These are phyloP conservation scores for Acrocephalus arundinaceus DNA, from an alignment of 2,113 vertebrate species.

Conservation along the genomic window DNA sequence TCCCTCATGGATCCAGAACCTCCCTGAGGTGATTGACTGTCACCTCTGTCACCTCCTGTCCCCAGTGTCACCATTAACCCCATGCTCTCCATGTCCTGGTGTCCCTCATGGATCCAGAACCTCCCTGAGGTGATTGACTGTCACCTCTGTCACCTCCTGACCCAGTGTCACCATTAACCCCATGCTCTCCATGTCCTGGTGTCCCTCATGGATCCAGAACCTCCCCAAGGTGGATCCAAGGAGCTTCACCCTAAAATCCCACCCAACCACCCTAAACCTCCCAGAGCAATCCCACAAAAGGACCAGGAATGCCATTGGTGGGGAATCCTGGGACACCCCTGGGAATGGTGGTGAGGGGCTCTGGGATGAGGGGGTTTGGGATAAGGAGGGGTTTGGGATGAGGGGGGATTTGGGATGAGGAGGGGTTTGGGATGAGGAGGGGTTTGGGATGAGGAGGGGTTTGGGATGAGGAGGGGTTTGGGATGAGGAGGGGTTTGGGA, in stretches of 20 bases:
- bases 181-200: neutral
- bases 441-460: neutral
- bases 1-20: neutral
- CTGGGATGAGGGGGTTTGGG: neutral
- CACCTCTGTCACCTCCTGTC: no score
- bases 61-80: no score
- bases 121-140: no score
- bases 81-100: no score
- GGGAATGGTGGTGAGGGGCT: neutral
- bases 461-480: neutral
- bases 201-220: neutral
- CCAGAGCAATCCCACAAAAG: no score
- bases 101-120: no score
- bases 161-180: neutral
- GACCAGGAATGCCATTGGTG: no score
- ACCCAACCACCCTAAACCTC: neutral
- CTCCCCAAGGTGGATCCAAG: neutral
- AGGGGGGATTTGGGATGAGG: neutral
- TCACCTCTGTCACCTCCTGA: no score
- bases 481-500: accelerated
- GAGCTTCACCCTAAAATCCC: neutral
- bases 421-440: no score
- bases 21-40: no score
- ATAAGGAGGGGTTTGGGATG: neutral
- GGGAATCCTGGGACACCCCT: neutral